phyloP scores from a whole-genome alignment of 2,113 vertebrate genomes.

The Pampusana beccarii region DNA sequence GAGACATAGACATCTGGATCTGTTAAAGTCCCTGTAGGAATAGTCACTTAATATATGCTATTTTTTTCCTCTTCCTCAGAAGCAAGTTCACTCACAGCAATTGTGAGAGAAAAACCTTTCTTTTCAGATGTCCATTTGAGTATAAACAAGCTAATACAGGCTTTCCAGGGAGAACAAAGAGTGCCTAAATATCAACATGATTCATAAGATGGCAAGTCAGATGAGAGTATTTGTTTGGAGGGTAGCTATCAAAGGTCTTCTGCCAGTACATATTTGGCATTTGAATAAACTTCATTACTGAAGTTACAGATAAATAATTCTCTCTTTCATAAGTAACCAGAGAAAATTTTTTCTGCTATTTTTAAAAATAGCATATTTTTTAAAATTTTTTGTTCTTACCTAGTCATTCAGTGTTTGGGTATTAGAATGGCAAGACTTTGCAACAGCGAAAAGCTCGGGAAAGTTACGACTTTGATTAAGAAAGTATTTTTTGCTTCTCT shows the following conservation, averaged over 20 bases:
- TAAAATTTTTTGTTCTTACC: not conserved
- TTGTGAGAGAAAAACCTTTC: not conserved
- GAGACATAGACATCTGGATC: not conserved
- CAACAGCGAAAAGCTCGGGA: not conserved
- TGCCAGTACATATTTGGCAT: not conserved
- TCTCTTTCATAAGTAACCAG: not conserved
- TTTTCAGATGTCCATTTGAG: not conserved
- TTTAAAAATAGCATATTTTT: not conserved
- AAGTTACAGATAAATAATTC: not conserved
- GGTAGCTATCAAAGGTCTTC: not conserved
- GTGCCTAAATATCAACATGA: not conserved
- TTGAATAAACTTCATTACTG: not conserved
- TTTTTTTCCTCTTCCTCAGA: not conserved
- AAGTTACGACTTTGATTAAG: not conserved
- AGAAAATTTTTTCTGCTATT: not conserved
- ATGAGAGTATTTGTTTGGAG: not conserved
- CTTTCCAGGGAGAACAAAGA: not conserved
- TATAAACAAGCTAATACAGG: not conserved
- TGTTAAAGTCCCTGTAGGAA: not conserved
- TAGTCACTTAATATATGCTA: not conserved
- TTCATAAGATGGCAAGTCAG: not conserved
- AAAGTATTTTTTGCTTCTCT: not conserved
- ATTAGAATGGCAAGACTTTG: not conserved
- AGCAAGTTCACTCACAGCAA: not conserved
- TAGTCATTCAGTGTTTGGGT: not conserved